phyloP scores from a whole-genome alignment of 64 coral and sea anemone genomes.

The Exaiptasia diaphana region DNA sequence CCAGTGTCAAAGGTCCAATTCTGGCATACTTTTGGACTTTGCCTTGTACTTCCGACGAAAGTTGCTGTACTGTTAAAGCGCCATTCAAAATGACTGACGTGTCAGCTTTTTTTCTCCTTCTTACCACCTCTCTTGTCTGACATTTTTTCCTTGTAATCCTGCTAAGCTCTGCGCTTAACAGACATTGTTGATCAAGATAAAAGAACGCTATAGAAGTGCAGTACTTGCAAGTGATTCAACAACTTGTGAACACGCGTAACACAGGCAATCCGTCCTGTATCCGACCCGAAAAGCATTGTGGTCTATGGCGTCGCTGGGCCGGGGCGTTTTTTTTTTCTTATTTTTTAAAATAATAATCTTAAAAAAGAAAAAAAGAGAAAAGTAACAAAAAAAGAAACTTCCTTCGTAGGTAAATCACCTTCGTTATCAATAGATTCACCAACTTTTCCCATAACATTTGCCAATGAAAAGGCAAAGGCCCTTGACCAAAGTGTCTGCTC shows the following conservation, averaged over 20 bases:
- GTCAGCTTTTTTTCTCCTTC: slow-evolving; percentile 25
- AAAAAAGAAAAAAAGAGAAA: background rate
- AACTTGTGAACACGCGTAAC: no score
- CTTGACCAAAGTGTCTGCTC: no score
- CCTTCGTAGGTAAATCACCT: background rate
- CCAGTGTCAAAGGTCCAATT: slow-evolving; percentile 60
- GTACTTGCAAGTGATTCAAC: background rate
- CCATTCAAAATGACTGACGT: no score
- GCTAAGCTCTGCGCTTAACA: slow-evolving; percentile 35
- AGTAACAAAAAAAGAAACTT: background rate
- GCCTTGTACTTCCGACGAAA: slow-evolving; percentile 49
- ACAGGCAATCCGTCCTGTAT: no score
- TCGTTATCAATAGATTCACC: no score
- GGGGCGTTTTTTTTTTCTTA: background rate
- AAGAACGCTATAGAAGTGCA: background rate
- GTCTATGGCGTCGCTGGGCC: background rate
- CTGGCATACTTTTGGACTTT: slow-evolving; percentile 65
- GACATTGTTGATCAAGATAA: background rate
- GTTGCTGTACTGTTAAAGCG: slow-evolving; percentile 42
- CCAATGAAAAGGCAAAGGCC: no score
- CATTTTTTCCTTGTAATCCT: slow-evolving; percentile 42
- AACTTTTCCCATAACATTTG: no score
- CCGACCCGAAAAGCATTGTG: no score
- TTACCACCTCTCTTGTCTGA: slow-evolving; percentile 36
- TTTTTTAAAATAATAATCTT: background rate